Conservation (phyloP, 2,888 invertebrate species). For the Trissolcus japonicus region DNA sequence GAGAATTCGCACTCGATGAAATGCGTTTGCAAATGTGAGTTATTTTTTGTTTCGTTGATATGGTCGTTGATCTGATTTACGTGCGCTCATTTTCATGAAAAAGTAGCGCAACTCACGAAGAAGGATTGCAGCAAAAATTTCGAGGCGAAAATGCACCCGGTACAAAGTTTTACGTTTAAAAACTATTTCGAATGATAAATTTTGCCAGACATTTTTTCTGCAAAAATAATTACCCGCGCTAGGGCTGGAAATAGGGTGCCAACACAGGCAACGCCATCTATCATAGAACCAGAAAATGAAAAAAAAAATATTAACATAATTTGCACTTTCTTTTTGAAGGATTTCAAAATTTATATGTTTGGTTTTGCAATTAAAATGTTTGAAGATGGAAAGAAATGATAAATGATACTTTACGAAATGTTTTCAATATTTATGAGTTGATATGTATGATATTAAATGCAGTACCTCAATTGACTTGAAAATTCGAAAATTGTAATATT, state of each 20-base stretch:
- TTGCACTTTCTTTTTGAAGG: conserved; percentile 23
- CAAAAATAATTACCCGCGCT: conserved; percentile 72
- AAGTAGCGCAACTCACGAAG: conserved; percentile 45
- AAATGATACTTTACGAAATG: too few species aligned
- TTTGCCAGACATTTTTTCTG: conserved; percentile 70
- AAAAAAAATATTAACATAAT: too few species aligned
- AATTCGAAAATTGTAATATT: too few species aligned
- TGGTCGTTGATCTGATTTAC: conserved; percentile 17
- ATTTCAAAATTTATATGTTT: too few species aligned
- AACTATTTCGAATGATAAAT: conserved; percentile 71
- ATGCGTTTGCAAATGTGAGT: too few species aligned
- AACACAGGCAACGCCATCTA: conserved; percentile 71
- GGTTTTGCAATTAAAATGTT: too few species aligned
- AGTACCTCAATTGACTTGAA: too few species aligned
- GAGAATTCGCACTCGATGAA: too few species aligned
- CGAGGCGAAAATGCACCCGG: conserved; percentile 27
- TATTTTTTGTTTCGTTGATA: conserved; percentile 1
- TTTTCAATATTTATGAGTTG: too few species aligned
- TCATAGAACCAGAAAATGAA: conserved; percentile 69
- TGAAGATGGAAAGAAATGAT: too few species aligned
- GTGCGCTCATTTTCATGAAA: conserved; percentile 32
- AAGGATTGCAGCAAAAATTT: conserved; percentile 49
- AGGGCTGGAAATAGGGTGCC: conserved; percentile 65
- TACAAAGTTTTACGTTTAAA: conserved; percentile 53
- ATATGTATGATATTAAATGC: too few species aligned